phyloP scores from a whole-genome alignment of 2,797 vertebrate species.

The Gephyroberyx darwinii region DNA sequence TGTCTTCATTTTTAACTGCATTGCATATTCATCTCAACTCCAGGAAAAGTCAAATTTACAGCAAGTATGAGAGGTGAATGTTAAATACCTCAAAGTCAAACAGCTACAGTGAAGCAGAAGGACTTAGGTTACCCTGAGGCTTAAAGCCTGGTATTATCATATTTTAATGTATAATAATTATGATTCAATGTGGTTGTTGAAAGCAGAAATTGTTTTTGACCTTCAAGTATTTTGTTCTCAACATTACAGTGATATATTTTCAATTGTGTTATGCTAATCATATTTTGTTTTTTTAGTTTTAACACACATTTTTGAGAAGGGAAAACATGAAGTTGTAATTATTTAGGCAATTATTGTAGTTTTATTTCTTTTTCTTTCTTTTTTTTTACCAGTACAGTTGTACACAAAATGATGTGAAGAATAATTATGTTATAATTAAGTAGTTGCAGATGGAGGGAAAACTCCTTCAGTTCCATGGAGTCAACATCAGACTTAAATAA shows the following conservation, averaged over 20 bases:
- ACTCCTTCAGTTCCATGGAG: slow-evolving; percentile 52
- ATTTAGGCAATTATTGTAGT: slow-evolving; percentile 66
- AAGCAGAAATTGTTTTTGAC: slow-evolving; percentile 64
- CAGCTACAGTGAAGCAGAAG: slow-evolving; percentile 53
- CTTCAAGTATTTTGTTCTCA: slow-evolving; percentile 64
- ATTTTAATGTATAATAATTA: slow-evolving; percentile 74
- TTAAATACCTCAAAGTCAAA: slow-evolving; percentile 75
- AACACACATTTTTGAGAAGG: slow-evolving; percentile 63
- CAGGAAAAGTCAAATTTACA: slow-evolving; percentile 57
- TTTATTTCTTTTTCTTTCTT: slow-evolving; percentile 51
- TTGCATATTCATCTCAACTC: slow-evolving; percentile 64
- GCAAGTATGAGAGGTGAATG: slow-evolving; percentile 66
- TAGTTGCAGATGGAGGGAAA: slow-evolving; percentile 51
- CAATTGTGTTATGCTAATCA: slow-evolving; percentile 68
- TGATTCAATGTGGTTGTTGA: slow-evolving; percentile 63
- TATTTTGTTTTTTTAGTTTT: slow-evolving; percentile 62
- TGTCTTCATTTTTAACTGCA: slow-evolving; percentile 54
- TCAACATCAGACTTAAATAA: slow-evolving; percentile 59
- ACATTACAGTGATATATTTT: slow-evolving; percentile 67
- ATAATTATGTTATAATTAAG: slow-evolving; percentile 60
- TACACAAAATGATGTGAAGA: slow-evolving; percentile 59
- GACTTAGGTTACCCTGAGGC: slow-evolving; percentile 55
- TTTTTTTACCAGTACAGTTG: slow-evolving; percentile 57
- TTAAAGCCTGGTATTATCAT: slow-evolving; percentile 58
- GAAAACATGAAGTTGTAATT: slow-evolving; percentile 75